Evolutionary conservation across 1,140 invertebrate genomes (phyloP), one percentile per base, ranked within the genome.

Genomic region (Pseudoatta argentina): DNA sequence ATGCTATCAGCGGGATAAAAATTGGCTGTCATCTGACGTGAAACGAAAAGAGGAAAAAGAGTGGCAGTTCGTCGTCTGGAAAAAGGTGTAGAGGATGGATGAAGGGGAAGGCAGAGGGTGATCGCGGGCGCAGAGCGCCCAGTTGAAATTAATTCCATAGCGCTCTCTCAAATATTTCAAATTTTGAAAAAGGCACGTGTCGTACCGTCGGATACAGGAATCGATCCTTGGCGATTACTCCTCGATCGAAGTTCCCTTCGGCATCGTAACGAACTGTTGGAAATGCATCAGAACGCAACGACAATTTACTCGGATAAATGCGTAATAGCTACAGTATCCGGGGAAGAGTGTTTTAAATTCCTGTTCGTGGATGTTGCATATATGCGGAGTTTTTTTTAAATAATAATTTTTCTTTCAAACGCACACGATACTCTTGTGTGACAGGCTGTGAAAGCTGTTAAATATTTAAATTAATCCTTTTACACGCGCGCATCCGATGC

Each of bases 1-100:
- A 95, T 94, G 93, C 93, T 94, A 94, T 94, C 94, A 94, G 92
- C 90, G 89, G 91, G 89, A 94, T 94, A 94, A 95, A 95, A 94
- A 95, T 95, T 95, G 94, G 93, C 93, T 95, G 94, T 95, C 94
- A 94, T 95, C 93, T 93, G 90, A 92, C 88, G 90, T 91, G 88
- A 88, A 92, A 91, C 86, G 89, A 59, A 85, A 90, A 66, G 61
- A 85, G 61, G 71, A 87, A 87, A 78, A 79, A 79, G 16, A 48
- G 55, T 14, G 57, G 51, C n/a, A 51, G 53, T 7, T 39, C 21
- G 57, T 48, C 18, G 18, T 12, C 59, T 30, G 24, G 18, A 66
- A 59, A 61, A 44, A 21, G 55, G 18, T 21, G 14, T 44, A 6
- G 34, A 7, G n/a, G 64, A 57, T 18, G 14, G 12, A 69, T 27